phyloP scores from a whole-genome alignment of 2,888 invertebrate genomes.

The Ametastegia equiseti region DNA sequence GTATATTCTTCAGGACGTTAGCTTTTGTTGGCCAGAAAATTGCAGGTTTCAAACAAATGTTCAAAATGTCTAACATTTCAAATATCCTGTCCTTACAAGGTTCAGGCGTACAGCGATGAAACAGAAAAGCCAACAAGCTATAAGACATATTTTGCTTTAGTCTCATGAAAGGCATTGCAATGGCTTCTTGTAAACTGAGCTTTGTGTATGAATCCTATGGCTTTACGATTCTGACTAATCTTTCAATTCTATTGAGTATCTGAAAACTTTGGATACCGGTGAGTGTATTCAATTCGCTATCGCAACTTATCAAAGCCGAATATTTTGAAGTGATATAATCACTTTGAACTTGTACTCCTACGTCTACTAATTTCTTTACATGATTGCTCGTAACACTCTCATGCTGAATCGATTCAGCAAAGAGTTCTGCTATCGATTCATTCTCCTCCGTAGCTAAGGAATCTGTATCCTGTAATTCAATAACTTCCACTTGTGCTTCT shows the following conservation, averaged over 20 bases:
- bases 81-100: not conserved
- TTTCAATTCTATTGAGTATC: not conserved
- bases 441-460: not conserved
- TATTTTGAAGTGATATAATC: conserved; percentile 9
- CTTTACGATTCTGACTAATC: conserved; percentile 9
- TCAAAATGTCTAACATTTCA: conserved; percentile 28
- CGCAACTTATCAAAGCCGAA: not conserved
- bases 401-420: not conserved
- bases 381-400: not conserved
- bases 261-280: conserved; percentile 11
- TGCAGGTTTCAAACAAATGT: not conserved
- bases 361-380: conserved; percentile 2
- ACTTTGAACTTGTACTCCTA: conserved; percentile 24
- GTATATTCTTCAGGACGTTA: conserved; percentile 45
- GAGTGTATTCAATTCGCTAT: conserved; percentile 15
- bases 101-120: not conserved
- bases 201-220: not conserved
- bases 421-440: not conserved
- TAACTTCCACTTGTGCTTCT: not conserved
- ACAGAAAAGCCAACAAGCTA: conserved; percentile 4
- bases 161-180: not conserved
- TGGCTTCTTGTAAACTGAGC: not conserved
- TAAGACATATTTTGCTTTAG: conserved; percentile 17
- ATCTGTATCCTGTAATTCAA: not conserved
- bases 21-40: conserved; percentile 47